Evolutionary conservation across 2,888 invertebrate genomes (phyloP).

Genomic region (Coelinius sp.): DNA sequence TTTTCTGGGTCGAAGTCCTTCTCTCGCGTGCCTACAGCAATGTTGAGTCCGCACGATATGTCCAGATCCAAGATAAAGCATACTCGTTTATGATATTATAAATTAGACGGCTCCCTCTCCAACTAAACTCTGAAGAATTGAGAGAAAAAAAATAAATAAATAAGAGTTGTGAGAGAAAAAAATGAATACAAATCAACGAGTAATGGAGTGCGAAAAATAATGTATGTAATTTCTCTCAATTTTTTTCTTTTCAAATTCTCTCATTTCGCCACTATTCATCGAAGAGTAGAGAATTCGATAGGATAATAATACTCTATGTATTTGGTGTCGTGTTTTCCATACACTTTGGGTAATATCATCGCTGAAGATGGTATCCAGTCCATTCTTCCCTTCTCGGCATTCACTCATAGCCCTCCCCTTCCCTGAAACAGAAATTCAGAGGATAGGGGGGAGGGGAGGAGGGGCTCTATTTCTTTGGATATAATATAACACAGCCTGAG

Average conservation of each 20-base stretch:
- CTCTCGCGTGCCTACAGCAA: conserved; percentile 17
- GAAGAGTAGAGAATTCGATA: conserved; percentile 19
- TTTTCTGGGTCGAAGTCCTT: conserved; percentile 29
- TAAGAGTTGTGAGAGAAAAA: not conserved
- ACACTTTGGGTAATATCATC: not conserved
- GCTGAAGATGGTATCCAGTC: not conserved
- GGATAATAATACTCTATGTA: conserved; percentile 18
- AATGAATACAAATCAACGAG: not conserved
- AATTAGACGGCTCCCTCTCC: conserved; percentile 10
- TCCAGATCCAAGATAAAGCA: conserved; percentile 29
- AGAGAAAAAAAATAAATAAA: too few species aligned
- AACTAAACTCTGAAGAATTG: not conserved
- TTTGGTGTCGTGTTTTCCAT: not conserved
- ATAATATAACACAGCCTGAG: not conserved
- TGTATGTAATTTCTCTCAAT: not conserved
- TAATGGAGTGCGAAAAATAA: not conserved
- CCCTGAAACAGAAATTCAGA: not conserved
- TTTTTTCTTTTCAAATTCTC: not conserved
- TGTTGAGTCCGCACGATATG: conserved; percentile 23
- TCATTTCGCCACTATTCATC: not conserved
- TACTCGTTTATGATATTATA: conserved; percentile 30
- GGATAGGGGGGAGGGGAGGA: too few species aligned
- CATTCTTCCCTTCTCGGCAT: not conserved
- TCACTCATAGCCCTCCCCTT: not conserved
- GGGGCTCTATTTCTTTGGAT: not conserved